These are phyloP conservation scores for Thamnaconus septentrionalis DNA, from an alignment of 2,113 vertebrate species.

Conservation along the genomic window DNA sequence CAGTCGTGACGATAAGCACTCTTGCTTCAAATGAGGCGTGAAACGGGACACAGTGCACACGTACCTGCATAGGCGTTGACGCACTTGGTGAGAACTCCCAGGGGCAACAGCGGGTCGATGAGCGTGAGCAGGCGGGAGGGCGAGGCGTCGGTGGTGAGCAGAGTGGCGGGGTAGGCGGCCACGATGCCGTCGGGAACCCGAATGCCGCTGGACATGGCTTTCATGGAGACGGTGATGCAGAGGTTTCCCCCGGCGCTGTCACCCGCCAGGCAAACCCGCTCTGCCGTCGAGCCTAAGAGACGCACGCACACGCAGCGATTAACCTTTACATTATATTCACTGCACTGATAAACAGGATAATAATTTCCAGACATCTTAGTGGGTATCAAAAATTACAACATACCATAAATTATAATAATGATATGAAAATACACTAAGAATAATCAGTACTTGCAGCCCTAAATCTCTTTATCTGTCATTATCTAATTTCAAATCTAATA, in stretches of 20 bases:
- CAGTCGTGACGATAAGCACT: constrained; percentile 1
- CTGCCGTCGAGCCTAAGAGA: constrained; percentile 82
- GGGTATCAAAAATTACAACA: no score
- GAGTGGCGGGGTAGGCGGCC: constrained; percentile 85
- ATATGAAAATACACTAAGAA: no score
- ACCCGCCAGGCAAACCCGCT: constrained; percentile 85
- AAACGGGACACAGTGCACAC: constrained; percentile 19
- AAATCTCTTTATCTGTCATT: no score
- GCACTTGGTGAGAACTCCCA: constrained; percentile 86
- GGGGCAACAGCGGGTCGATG: constrained; percentile 86
- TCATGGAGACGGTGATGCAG: constrained; percentile 86
- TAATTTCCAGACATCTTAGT: no score
- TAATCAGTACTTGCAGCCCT: no score
- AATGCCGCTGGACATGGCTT: constrained; percentile 80
- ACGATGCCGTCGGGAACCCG: constrained; percentile 86
- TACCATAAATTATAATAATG: no score
- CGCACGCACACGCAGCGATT: not conserved
- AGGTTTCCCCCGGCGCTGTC: constrained; percentile 92
- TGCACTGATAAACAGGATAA: no score
- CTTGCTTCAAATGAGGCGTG: constrained; percentile 27
- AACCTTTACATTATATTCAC: no score
- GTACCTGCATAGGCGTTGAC: constrained; percentile 87
- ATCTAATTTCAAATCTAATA: no score
- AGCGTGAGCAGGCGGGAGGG: constrained; percentile 88
- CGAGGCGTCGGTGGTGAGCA: constrained; percentile 81